Evolutionary conservation across 2,797 vertebrate genomes (phyloP), one percentile per base, ranked within the genome.

Genomic region (Gymnothorax javanicus): DNA sequence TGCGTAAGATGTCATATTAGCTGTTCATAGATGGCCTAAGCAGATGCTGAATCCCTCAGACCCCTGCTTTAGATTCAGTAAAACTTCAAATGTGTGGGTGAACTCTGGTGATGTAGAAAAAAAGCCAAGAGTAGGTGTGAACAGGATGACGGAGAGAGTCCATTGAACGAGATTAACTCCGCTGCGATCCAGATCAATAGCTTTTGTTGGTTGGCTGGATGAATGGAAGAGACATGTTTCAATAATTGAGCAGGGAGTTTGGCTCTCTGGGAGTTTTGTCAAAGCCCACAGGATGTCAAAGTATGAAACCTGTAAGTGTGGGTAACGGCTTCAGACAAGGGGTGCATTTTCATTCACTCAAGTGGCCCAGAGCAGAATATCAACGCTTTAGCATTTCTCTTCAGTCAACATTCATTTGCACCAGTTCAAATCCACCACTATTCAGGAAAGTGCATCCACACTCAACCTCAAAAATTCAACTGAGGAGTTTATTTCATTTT

Each of bases 241-340:
- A 23, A 12, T 9, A 11, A 75, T 33, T 15, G 73, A 52, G 23
- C 12, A 50, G 33, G 12, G 27, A 33, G 4, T 7, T 15, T 25
- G 27, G 11, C 62, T 64, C n/a, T 89, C 84, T 84, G 79, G 86
- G 89, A 75, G 87, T 91, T 87, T 87, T 83, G 87, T 87, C 84
- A 90, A 89, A 90, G 87, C 85, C 50, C 87, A 90, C 87, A 89
- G 91, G 91, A 90, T 92, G 89, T 89, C 17, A 73, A 73, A 89
- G 58, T 71, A 73, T 0, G 17, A 86, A 89, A 92, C 92, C 91
- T 92, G 89, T 85, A 33, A 79, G 89, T 84, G 91, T 73, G 43
- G 7, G 33, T 43, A 43, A 43, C 33, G 7, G 27, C 1, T 33
- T 73, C 8, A 73, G 27, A 73, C 5, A 11, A 73, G 27, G 25